Evolutionary conservation across 2,888 invertebrate species (phyloP), one percentile per base, ranked within the genome.

Genomic region (Rhodophaea formosa): DNA sequence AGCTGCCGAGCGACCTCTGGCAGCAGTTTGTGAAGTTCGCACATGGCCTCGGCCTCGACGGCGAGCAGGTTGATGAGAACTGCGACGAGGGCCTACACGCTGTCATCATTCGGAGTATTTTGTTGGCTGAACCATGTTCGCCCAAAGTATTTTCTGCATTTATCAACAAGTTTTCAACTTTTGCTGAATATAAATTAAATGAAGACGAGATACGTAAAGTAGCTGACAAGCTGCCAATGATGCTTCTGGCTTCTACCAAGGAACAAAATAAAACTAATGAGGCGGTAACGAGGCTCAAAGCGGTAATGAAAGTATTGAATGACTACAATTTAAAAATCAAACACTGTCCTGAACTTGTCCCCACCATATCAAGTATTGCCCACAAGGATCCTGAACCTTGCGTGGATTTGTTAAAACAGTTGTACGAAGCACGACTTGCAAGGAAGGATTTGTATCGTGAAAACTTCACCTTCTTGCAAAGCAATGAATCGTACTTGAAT

Each of bases 51-150:
- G 88, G 87, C 0, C 65, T 87, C 5, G 82, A 86, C 57, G 88
- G 87, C 0, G 59, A 51, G 3, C 8, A 61, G 0, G 32, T 79
- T 3, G 73, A 77, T 53, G 77, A 74, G 0, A 58, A 71, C 0
- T 88, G 84, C 58, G 43, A 29, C 0, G 87, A 88, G 66, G 86
- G 85, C 1, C 62, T 88, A 12, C 87, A 88, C 51, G 78, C 80
- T 0, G 79, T 79, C 1, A 66, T 88, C 2, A 62, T 86, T 44
- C 76, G 84, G 1, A 66, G 75, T 10, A 59, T 88, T 15, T 51
- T 86, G 30, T 53, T 63, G 7, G 62, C 62, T 12, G 64, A 66
- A 3, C 53, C 66, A 1, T 67, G 69, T 15, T 56, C 73, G 0
- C n/a, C 56, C 2, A 39, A 52, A 3, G 54, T 85, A 8, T 58